Percentiles rank a stretch among this genome's conserved stretches.
These are phyloP conservation scores for Drosophila baimaii DNA, from an alignment of 1,140 invertebrate genomes.

Conservation along the genomic window DNA sequence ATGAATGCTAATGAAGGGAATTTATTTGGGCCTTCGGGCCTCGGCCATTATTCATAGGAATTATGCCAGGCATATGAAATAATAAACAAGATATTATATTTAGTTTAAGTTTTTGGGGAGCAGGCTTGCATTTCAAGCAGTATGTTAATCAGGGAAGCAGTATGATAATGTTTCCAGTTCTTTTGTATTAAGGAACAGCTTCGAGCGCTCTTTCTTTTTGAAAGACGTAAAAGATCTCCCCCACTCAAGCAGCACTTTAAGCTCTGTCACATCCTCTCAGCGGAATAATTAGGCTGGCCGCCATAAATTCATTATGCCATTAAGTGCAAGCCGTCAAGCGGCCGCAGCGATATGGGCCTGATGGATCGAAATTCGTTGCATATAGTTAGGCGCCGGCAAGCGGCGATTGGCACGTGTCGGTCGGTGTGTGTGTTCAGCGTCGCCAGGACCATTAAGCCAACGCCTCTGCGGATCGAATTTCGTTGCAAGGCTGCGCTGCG, in stretches of 20 bases:
- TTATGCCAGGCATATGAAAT: background rate
- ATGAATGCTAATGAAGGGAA: conserved; percentile 33
- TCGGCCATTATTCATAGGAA: conserved; percentile 16
- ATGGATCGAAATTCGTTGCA: conserved; percentile 49
- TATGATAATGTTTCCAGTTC: background rate
- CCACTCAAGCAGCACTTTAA: background rate
- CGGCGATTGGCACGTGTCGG: conserved; percentile 38
- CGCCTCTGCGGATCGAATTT: conserved; percentile 57
- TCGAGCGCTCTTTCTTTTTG: no score
- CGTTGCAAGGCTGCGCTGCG: conserved; percentile 46
- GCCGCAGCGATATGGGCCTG: conserved; percentile 19
- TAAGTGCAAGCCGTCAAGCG: conserved; percentile 48
- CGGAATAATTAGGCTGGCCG: conserved; percentile 49
- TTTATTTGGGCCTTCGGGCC: background rate
- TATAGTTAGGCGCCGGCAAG: conserved; percentile 36
- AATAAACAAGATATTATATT: conserved; percentile 5
- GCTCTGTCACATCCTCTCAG: background rate
- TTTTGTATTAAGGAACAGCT: no score
- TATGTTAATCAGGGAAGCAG: background rate
- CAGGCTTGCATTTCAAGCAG: background rate
- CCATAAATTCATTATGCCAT: conserved; percentile 62
- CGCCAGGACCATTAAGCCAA: conserved; percentile 59
- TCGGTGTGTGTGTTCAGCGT: conserved; percentile 36
- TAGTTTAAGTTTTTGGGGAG: background rate
- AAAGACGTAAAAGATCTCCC: no score